phyloP scores from a whole-genome alignment of 2,888 invertebrate genomes.

The Drosophila koepferae region DNA sequence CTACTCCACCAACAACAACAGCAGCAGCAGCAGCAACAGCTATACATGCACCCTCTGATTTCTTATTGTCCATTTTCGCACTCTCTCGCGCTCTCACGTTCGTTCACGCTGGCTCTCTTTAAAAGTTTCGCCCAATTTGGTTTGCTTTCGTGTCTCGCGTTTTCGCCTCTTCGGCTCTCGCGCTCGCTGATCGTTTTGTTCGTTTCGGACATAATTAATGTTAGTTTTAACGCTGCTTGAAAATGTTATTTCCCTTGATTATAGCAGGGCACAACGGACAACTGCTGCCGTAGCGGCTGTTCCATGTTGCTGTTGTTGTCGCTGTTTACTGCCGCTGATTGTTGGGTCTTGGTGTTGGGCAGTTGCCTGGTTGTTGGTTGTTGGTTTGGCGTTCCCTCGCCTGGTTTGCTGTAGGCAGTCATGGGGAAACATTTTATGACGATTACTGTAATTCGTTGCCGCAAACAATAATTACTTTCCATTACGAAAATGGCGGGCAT shows the following conservation, averaged over 20 bases:
- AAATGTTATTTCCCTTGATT: constrained; percentile 85
- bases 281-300: constrained; percentile 55
- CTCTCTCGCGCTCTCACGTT: constrained; percentile 14
- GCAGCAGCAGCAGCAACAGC: not conserved
- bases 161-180: constrained; percentile 14
- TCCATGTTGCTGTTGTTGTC: constrained; percentile 41
- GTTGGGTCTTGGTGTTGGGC: constrained; percentile 63
- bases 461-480: constrained; percentile 85
- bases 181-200: constrained; percentile 74
- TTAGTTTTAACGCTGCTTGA: constrained; percentile 85
- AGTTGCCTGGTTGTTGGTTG: constrained; percentile 34
- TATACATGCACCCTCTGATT: constrained; percentile 9
- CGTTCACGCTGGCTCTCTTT: constrained; percentile 14
- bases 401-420: constrained; percentile 81
- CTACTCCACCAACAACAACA: not conserved
- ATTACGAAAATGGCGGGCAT: constrained; percentile 85
- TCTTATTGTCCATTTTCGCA: not conserved
- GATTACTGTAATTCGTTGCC: constrained; percentile 84
- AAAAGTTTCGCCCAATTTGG: constrained; percentile 42
- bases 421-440: constrained; percentile 85
- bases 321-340: constrained; percentile 72
- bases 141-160: constrained; percentile 38
- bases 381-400: constrained; percentile 41
- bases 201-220: constrained; percentile 84
- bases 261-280: constrained; percentile 76